phyloP scores from a whole-genome alignment of 2,113 vertebrate species.

The human region GRCh38 chr5:54312501-54313000 shows the following conservation, averaged over 20 bases:
- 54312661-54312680: neutral
- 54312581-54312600: neutral
- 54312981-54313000: neutral
- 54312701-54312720: neutral
- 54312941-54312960: neutral
- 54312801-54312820: neutral
- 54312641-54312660: neutral
- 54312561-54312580: neutral
- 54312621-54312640: conserved; percentile 12
- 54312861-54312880: neutral
- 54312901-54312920: neutral
- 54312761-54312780: neutral
- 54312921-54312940: neutral
- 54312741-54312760: neutral
- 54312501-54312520: neutral
- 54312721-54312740: neutral
- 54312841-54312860: neutral
- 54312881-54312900: neutral
- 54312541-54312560: neutral
- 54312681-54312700: neutral
- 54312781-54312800: neutral
- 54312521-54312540: neutral
- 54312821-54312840: neutral
- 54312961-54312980: neutral
- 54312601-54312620: neutral